Base-by-base conservation (phyloP, 2,113 vertebrate species). In the Numida meleagris region DNA sequence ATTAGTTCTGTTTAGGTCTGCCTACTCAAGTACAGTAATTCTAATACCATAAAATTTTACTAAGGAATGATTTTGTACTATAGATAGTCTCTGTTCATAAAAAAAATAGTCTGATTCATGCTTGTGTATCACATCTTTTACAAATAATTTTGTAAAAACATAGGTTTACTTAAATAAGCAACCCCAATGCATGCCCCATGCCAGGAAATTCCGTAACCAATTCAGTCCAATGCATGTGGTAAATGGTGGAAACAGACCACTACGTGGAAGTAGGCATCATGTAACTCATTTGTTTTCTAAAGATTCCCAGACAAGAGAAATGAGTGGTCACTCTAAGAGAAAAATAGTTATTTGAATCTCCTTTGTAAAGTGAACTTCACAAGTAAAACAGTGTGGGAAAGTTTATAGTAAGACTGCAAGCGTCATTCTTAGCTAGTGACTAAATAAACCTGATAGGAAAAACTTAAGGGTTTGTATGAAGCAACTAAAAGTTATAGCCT, bases 391-490 rank as follows among this genome's bases (percentile, higher is more conserved):
- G 73, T 83, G 87, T 96, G 96, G 92, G 95, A 96, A 97, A 93
- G 89, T 93, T 97, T 97, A 93, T 27, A 74, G 42, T 75, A 92
- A 66, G 74, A 77, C 62, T 84, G 62, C 40, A 85, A 92, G 38
- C 5, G 1, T 75, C 82, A 89, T 82, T 87, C 71, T 87, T 55
- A 74, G 34, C 57, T 70, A 80, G 50, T 66, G 82, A 96, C 95
- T 84, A 96, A 95, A 97, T 89, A 95, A 96, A 96, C 65, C 40
- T 78, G 88, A 92, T 38, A 90, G 62, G 58, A 86, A 89, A 94
- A 88, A 53, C 43, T 16, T 45, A 42, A 71, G 16, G 6, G 72
- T 1, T 74, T 36, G 33, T 36, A 57, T 50, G 31, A 45, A n/a
- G 20, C 25, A 50, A 75, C 57, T 82, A 76, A 19, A 87, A 92